Percentiles rank a stretch among this genome's conserved stretches.
Conservation (phyloP, 1,140 invertebrate genomes). For the Eurosta solidaginis region DNA sequence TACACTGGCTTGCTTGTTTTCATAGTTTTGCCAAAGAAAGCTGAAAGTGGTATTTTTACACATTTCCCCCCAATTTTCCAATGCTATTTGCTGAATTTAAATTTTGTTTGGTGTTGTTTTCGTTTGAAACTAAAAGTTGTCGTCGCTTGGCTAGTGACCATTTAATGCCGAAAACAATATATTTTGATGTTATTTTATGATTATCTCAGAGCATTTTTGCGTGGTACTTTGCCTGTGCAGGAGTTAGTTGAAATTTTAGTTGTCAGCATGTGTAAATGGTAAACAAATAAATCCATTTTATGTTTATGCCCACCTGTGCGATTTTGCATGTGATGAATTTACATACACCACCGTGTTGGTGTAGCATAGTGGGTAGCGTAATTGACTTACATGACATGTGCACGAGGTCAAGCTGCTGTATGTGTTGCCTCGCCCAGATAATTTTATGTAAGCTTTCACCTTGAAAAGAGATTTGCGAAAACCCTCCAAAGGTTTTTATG, state of each 20-base stretch:
- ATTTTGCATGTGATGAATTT: neutral
- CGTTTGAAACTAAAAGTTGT: slow-evolving; percentile 12
- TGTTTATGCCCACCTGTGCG: neutral
- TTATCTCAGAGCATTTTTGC: neutral
- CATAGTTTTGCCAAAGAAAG: neutral
- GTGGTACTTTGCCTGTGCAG: neutral
- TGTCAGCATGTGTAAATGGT: slow-evolving; percentile 3
- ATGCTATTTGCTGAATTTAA: neutral
- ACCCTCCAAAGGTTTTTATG: too few species aligned
- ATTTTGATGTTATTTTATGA: neutral
- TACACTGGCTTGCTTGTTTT: neutral
- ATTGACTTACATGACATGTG: too few species aligned
- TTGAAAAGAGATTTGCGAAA: too few species aligned
- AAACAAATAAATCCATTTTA: neutral
- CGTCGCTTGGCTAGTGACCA: neutral
- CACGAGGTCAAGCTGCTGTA: too few species aligned
- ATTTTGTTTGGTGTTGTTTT: neutral
- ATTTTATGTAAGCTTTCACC: too few species aligned
- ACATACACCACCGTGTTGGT: too few species aligned
- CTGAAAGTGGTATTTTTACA: slow-evolving; percentile 19
- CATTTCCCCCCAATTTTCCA: neutral
- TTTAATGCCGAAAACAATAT: neutral
- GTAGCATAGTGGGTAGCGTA: too few species aligned
- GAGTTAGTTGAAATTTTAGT: neutral
- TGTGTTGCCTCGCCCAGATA: too few species aligned